phyloP scores from a whole-genome alignment of 2,888 invertebrate species.

The Acronicta psi region DNA sequence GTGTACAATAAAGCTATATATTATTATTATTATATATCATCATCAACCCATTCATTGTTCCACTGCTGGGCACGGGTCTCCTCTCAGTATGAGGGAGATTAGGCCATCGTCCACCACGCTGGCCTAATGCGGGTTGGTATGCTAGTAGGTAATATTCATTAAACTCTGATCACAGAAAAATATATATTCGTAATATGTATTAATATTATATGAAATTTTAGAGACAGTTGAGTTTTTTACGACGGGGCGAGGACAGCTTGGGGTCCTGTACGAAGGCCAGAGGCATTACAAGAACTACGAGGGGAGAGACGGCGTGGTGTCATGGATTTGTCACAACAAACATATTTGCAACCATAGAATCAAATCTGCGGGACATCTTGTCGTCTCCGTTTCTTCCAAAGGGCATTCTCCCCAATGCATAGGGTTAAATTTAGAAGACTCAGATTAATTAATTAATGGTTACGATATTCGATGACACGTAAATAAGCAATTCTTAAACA shows the following conservation, averaged over 20 bases:
- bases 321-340: slow-evolving; percentile 55
- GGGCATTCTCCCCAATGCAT: slow-evolving; percentile 40
- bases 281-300: slow-evolving; percentile 61
- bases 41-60: too few relatives aligned
- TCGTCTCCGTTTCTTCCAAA: slow-evolving; percentile 28
- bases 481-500: too few relatives aligned
- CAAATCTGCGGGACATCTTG: slow-evolving; percentile 24
- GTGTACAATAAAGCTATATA: too few relatives aligned
- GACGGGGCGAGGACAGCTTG: slow-evolving; percentile 52
- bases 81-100: too few relatives aligned
- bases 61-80: too few relatives aligned
- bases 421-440: slow-evolving; percentile 16
- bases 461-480: too few relatives aligned
- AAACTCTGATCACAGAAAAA: neutral
- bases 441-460: neutral
- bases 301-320: slow-evolving; percentile 42
- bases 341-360: slow-evolving; percentile 48
- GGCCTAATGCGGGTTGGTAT: too few relatives aligned
- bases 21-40: too few relatives aligned
- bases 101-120: too few relatives aligned
- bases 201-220: slow-evolving; percentile 7
- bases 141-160: too few relatives aligned
- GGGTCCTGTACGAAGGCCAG: slow-evolving; percentile 45
- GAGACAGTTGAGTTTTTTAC: slow-evolving; percentile 41
- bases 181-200: neutral